Conservation (phyloP, 2,113 vertebrate species). For the Labrus mixtus region DNA sequence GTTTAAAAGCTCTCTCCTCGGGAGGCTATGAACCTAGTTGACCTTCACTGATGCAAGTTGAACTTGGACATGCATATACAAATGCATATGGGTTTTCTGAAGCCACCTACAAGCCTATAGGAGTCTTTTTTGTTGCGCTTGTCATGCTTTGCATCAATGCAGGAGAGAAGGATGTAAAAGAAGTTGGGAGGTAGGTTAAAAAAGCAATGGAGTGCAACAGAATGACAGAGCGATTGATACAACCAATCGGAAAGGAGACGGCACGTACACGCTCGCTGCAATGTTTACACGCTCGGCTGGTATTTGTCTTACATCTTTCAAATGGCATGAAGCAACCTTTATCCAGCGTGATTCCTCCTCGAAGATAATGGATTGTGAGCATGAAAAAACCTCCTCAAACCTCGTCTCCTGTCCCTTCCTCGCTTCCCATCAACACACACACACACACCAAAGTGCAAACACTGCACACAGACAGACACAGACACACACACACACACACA, state of each 20-base stretch:
- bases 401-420: constrained; percentile 55
- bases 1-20: constrained; percentile 41
- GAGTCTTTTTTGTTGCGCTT: constrained; percentile 12
- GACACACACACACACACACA: constrained; percentile 34
- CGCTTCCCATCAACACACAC: constrained; percentile 47
- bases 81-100: background rate
- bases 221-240: constrained; percentile 61
- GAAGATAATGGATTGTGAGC: constrained; percentile 78
- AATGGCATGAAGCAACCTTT: constrained; percentile 78
- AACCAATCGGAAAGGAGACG: constrained; percentile 53
- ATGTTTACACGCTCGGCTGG: constrained; percentile 72
- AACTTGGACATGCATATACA: constrained; percentile 34
- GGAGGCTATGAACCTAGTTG: constrained; percentile 43
- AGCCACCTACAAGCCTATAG: background rate
- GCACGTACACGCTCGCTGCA: constrained; percentile 38
- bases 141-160: constrained; percentile 1
- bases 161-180: constrained; percentile 17
- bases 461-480: background rate
- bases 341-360: constrained; percentile 60
- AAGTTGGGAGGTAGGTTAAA: constrained; percentile 16
- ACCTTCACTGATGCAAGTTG: constrained; percentile 44
- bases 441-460: constrained; percentile 13
- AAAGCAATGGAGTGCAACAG: constrained; percentile 30
- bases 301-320: constrained; percentile 77
- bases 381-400: constrained; percentile 70